Conservation (phyloP, 1,140 invertebrate genomes). For the Atta cephalotes region DNA sequence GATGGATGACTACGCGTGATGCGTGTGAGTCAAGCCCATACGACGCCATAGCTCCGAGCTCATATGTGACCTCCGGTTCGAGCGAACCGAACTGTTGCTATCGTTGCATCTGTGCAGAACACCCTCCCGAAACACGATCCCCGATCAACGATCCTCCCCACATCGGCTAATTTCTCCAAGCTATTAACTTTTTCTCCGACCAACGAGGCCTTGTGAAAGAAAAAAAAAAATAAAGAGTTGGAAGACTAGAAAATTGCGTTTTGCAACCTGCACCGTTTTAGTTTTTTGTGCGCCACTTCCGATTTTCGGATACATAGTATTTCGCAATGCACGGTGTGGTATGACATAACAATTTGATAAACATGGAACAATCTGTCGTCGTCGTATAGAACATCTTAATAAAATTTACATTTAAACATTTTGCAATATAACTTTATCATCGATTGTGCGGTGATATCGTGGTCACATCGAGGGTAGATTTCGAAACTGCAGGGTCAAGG, state of each 20-base stretch:
- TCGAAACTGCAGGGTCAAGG: conserved; percentile 81
- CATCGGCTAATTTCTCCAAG: conserved; percentile 81
- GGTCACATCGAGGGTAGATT: conserved; percentile 61
- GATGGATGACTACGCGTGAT: conserved; percentile 84
- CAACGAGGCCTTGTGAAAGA: conserved; percentile 56
- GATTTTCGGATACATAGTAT: background rate
- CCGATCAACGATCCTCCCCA: conserved; percentile 69
- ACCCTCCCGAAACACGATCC: conserved; percentile 79
- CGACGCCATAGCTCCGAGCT: conserved; percentile 80
- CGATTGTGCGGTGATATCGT: conserved; percentile 33
- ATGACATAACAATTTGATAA: background rate
- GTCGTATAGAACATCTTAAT: background rate
- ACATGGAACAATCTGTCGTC: background rate
- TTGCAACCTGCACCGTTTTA: conserved; percentile 17
- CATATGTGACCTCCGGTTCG: conserved; percentile 80
- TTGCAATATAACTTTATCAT: conserved; percentile 71
- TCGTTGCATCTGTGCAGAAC: conserved; percentile 84
- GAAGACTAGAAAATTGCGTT: conserved; percentile 64
- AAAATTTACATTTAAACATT: conserved; percentile 45
- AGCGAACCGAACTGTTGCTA: conserved; percentile 84
- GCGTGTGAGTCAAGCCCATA: conserved; percentile 84
- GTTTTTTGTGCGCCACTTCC: background rate
- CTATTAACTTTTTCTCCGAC: conserved; percentile 82
- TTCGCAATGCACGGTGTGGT: background rate
- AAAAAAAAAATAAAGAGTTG: background rate